These are phyloP conservation scores for Oscheius sp. DNA, from an alignment of 2,888 invertebrate genomes.

Conservation along the genomic window DNA sequence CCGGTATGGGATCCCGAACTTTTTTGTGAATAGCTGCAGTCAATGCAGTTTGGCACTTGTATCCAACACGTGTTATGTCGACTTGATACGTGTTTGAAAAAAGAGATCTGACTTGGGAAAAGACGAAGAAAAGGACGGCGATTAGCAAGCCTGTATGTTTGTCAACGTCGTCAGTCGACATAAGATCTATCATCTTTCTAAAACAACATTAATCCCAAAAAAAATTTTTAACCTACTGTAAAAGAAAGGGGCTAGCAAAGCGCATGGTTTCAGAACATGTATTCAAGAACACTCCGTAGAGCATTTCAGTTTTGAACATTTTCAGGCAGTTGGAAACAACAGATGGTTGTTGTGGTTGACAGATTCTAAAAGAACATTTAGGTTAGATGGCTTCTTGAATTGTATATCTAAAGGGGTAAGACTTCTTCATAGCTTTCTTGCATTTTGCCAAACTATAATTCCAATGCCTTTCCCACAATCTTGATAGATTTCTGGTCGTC, in stretches of 20 bases:
- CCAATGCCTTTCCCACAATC: conserved; percentile 65
- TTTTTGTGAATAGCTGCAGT: conserved; percentile 76
- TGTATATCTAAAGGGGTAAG: not conserved
- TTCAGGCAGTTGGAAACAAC: conserved; percentile 86
- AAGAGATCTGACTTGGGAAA: conserved; percentile 74
- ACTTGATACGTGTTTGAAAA: conserved; percentile 76
- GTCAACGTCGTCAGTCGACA: conserved; percentile 58
- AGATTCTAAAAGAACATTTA: too few relatives aligned
- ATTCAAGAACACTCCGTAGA: conserved; percentile 81
- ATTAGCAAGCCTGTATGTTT: conserved; percentile 67
- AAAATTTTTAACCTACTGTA: conserved; percentile 80
- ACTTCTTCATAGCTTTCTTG: not conserved
- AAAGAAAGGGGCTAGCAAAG: conserved; percentile 89
- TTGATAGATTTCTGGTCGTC: conserved; percentile 49
- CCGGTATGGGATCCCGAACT: conserved; percentile 60
- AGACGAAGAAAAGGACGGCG: conserved; percentile 73
- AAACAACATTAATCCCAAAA: conserved; percentile 28
- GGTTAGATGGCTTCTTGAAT: not conserved
- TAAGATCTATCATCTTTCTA: conserved; percentile 74
- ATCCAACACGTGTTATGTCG: conserved; percentile 75
- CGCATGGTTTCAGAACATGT: conserved; percentile 77
- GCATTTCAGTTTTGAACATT: conserved; percentile 87
- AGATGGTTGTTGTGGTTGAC: conserved; percentile 79
- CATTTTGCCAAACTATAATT: conserved; percentile 46
- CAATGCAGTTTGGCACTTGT: conserved; percentile 75